Evolutionary conservation across 23 tunicate genomes (phyloP).

Genomic region (Phallusia fumigata): DNA sequence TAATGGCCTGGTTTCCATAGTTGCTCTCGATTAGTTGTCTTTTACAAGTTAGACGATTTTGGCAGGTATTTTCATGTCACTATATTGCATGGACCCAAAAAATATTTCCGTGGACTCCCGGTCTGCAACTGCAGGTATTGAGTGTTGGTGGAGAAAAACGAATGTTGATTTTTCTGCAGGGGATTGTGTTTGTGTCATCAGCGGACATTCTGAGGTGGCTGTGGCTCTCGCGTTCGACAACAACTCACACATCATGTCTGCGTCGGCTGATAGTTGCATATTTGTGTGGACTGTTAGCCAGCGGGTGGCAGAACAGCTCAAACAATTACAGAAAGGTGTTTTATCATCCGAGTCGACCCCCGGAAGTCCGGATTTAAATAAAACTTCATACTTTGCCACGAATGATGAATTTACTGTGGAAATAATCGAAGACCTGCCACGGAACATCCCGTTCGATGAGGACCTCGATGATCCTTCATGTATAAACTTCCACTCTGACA

Average conservation of each 20-base stretch:
- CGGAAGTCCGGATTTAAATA: neutral
- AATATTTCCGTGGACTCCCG: too few species aligned
- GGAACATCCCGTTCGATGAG: neutral
- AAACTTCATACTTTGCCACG: neutral
- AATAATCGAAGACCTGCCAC: neutral
- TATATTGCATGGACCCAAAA: too few species aligned
- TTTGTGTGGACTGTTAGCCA: conserved; percentile 54
- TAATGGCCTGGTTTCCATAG: too few species aligned
- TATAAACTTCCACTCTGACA: neutral
- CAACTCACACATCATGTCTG: conserved; percentile 36
- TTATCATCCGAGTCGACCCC: too few species aligned
- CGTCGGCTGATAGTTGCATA: conserved; percentile 77
- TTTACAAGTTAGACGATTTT: too few species aligned
- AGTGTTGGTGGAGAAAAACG: too few species aligned
- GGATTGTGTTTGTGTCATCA: conserved; percentile 56
- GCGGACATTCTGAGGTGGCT: conserved; percentile 77
- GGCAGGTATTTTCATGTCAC: too few species aligned
- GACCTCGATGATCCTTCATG: neutral
- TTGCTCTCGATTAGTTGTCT: too few species aligned
- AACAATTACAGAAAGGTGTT: neutral
- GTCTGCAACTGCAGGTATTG: too few species aligned
- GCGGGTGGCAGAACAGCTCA: neutral
- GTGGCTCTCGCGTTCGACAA: conserved; percentile 41
- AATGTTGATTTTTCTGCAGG: conserved; percentile 19
- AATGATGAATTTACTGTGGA: neutral